Percentiles rank a stretch among this genome's conserved stretches.
Evolutionary conservation across 1,140 invertebrate species (phyloP).

Genomic region (Drosophila orosa): DNA sequence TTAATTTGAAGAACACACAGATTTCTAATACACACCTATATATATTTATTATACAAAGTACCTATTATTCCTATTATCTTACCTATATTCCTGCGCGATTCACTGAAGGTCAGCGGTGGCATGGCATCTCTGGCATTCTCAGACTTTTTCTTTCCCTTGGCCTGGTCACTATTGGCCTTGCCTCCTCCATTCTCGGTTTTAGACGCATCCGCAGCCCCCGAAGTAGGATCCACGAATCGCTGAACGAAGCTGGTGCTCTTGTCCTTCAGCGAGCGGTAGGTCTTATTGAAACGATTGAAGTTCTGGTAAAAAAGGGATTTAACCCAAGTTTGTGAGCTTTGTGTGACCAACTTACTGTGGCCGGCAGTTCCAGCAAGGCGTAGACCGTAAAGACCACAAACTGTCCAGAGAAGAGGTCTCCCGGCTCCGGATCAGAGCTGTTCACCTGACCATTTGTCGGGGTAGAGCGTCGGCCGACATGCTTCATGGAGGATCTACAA

Average conservation of each 20-base stretch:
- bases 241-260: slow-evolving; percentile 71
- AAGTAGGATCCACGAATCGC: slow-evolving; percentile 56
- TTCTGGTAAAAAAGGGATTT: slow-evolving; percentile 60
- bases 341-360: slow-evolving; percentile 62
- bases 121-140: slow-evolving; percentile 68
- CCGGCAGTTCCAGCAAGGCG: slow-evolving; percentile 87
- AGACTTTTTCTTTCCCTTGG: slow-evolving; percentile 59
- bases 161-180: slow-evolving; percentile 22
- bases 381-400: slow-evolving; percentile 91
- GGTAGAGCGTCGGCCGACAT: slow-evolving; percentile 44
- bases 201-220: slow-evolving; percentile 25
- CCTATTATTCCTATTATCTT: neutral
- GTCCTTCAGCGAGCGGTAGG: slow-evolving; percentile 78
- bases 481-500: slow-evolving; percentile 68
- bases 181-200: slow-evolving; percentile 39
- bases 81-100: slow-evolving; percentile 80
- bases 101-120: slow-evolving; percentile 76
- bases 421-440: slow-evolving; percentile 58
- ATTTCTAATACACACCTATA: too few species aligned
- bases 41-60: too few species aligned
- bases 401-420: slow-evolving; percentile 87
- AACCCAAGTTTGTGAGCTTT: neutral
- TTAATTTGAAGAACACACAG: too few species aligned
- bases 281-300: slow-evolving; percentile 82
- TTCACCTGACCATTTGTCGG: slow-evolving; percentile 28